These are phyloP conservation scores for Mercenaria mercenaria DNA, from an alignment of 1,140 invertebrate genomes.

Conservation along the genomic window DNA sequence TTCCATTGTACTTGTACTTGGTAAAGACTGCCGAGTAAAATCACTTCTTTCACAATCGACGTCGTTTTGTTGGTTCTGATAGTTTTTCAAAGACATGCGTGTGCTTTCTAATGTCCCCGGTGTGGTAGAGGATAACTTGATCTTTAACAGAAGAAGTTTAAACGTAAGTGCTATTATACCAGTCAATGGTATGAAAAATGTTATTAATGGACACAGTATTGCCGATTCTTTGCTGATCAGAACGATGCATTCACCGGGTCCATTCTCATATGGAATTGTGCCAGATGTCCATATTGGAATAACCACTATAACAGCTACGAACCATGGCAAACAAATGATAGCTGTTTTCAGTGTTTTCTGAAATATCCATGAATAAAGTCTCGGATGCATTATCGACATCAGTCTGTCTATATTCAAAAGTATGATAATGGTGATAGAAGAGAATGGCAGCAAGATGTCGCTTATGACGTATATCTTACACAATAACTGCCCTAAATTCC, in stretches of 20 bases:
- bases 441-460: constrained; percentile 42
- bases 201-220: constrained; percentile 48
- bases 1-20: not conserved
- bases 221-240: constrained; percentile 20
- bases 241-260: constrained; percentile 32
- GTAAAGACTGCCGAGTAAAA: not conserved
- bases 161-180: constrained; percentile 15
- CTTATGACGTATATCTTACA: constrained; percentile 37
- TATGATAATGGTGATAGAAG: constrained; percentile 12
- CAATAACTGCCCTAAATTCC: constrained; percentile 37
- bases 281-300: constrained; percentile 59
- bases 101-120: not conserved
- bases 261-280: constrained; percentile 24
- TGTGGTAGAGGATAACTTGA: not conserved
- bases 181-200: constrained; percentile 43
- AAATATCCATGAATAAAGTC: constrained; percentile 46
- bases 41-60: not conserved
- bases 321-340: constrained; percentile 35
- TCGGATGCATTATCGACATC: not conserved
- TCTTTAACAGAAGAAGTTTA: constrained; percentile 3
- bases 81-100: not conserved
- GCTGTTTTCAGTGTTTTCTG: constrained; percentile 12
- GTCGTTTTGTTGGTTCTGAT: not conserved
- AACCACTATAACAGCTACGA: constrained; percentile 2
- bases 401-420: constrained; percentile 33